Base-by-base conservation (phyloP, 1,140 invertebrate species). In the Penaeus vannamei region DNA sequence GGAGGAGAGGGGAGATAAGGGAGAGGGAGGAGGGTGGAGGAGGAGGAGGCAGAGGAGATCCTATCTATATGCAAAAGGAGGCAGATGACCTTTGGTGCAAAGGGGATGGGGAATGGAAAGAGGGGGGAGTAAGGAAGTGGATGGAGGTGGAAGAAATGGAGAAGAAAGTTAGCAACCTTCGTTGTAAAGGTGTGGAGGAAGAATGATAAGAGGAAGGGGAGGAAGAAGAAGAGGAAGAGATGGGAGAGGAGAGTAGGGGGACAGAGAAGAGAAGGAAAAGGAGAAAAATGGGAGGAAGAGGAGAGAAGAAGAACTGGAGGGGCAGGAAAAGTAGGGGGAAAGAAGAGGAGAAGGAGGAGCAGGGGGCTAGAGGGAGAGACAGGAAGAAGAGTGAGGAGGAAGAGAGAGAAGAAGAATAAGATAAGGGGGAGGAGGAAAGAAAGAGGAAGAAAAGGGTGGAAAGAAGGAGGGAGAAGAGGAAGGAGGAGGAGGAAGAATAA, bases 51-150 rank as follows among this genome's bases (percentile, higher is more conserved):
- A 98, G 99, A 81, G 98, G 98, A 8, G 98, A 99, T 93, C 97
- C 98, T 10, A 96, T 99, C 91, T 99, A 99, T 92, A 97, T 99
- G 90, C 97, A 98, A 92, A 97, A 97, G 93, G 98, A 99, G 93
- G 97, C 96, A 23, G 98, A 99, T 91, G 98, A 99, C 93, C 94
- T 99, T 77, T 99, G 98, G 98, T 98, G 98, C 94, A 98, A 99
- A 96, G 98, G 94, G 95, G 91, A 81, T 90, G 19, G 14, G 20
- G n/a, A 22, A 81, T 29, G 36, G 36, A 23, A 22, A 23, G 22
- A 23, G 22, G 29, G 26, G 4, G 14, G 23, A 32, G 10, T 5
- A 22, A 29, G 76, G 23, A 36, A 20, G 20, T 29, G 26, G 23
- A 22, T 0, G 76, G 23, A 36, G 8, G 20, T 29, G 26, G 23